A percentile compares a stretch with the other conserved stretches of the same genome.
Evolutionary conservation across 2,113 vertebrate species (phyloP).

Genomic region (Calypte anna): DNA sequence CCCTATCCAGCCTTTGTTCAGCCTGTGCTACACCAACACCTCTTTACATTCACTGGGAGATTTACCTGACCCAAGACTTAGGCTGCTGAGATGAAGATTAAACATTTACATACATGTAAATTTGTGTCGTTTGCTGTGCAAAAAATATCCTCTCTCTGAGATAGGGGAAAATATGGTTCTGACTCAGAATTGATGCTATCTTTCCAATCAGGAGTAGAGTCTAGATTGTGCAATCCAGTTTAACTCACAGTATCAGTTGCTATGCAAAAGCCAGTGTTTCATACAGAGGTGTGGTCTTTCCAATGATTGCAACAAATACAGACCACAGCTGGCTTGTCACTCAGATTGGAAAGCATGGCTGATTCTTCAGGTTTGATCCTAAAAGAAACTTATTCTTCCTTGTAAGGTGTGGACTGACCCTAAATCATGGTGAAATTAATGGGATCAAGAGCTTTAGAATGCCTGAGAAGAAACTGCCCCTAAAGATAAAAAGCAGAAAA

Average conservation of each 20-base stretch:
- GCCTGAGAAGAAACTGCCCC: neutral
- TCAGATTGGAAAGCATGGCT: neutral
- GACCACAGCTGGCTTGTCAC: neutral
- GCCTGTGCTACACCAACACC: neutral
- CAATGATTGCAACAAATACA: neutral
- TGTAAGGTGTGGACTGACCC: neutral
- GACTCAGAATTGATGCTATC: conserved; percentile 67
- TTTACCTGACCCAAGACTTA: neutral
- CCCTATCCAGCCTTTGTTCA: neutral
- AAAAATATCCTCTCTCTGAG: conserved; percentile 50
- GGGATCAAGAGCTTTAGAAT: neutral
- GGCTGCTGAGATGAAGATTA: neutral
- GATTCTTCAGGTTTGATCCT: neutral
- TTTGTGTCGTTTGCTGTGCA: conserved; percentile 34
- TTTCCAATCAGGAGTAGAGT: conserved; percentile 53
- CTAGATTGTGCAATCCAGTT: conserved; percentile 50
- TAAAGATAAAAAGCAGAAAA: neutral
- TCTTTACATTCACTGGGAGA: conserved; percentile 7
- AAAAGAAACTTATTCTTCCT: neutral
- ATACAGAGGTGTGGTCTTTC: conserved; percentile 40
- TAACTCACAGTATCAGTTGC: conserved; percentile 65
- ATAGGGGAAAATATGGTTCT: conserved; percentile 27
- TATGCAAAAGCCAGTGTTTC: conserved; percentile 53
- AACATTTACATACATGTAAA: conserved; percentile 53
- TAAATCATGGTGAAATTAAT: neutral